Percentiles rank a stretch among this genome's conserved stretches.
Evolutionary conservation across 2,113 vertebrate species (phyloP).

Genomic region (Leptodactylus fuscus): DNA sequence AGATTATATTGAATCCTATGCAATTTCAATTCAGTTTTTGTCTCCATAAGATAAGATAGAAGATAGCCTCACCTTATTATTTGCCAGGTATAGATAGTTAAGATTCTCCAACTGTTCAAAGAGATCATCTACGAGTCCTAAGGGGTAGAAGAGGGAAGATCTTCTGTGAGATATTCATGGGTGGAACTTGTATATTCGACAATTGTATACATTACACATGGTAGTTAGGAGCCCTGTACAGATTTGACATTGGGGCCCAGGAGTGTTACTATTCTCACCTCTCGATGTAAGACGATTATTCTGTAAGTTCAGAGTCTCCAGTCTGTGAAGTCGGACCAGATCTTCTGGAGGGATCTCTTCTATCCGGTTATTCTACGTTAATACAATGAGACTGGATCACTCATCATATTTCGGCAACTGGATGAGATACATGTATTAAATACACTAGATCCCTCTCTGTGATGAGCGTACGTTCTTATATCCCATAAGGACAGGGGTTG

Average conservation of each 20-base stretch:
- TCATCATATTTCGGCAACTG: background rate
- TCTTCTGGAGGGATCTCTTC: constrained; percentile 87
- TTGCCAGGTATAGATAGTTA: constrained; percentile 95
- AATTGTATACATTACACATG: background rate
- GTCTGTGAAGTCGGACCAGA: constrained; percentile 84
- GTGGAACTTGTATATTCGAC: too few relatives aligned
- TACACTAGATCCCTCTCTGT: too few relatives aligned
- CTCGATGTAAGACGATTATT: constrained; percentile 93
- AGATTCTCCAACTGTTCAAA: constrained; percentile 91
- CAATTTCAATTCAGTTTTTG: too few relatives aligned
- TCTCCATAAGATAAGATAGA: too few relatives aligned
- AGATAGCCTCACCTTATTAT: constrained; percentile 87
- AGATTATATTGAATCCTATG: background rate
- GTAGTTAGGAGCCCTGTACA: background rate
- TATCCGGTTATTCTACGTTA: constrained; percentile 90
- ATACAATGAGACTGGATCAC: background rate
- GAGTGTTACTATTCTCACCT: constrained; percentile 73
- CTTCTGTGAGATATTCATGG: background rate
- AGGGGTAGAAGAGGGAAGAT: constrained; percentile 53
- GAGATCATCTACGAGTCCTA: constrained; percentile 91
- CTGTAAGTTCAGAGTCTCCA: constrained; percentile 95
- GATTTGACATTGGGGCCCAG: background rate
- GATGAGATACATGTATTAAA: too few relatives aligned
- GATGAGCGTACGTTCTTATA: too few relatives aligned
- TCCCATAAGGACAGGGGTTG: too few relatives aligned